Evolutionary conservation across 1,140 invertebrate species (phyloP).

Genomic region (Phortica variegata): DNA sequence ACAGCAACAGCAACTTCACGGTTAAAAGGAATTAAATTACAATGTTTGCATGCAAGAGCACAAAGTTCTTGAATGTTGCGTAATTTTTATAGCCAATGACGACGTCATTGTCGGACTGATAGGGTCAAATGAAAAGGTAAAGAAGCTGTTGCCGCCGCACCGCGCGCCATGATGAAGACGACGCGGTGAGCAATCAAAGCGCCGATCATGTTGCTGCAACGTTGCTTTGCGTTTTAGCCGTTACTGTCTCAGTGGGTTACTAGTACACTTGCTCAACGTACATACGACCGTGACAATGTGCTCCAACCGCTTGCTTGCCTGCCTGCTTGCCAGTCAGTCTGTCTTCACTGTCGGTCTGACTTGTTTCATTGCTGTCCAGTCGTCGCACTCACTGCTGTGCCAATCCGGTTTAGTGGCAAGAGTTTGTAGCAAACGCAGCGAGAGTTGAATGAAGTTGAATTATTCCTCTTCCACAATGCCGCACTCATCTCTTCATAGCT

Average conservation of each 20-base stretch:
- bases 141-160: neutral
- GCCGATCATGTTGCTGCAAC: neutral
- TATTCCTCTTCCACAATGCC: too few relatives aligned
- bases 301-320: constrained; percentile 27
- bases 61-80: constrained; percentile 8
- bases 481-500: too few relatives aligned
- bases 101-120: neutral
- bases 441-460: too few relatives aligned
- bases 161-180: neutral
- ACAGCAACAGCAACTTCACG: constrained; percentile 34
- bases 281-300: neutral
- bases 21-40: constrained; percentile 17
- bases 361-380: too few relatives aligned
- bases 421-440: neutral
- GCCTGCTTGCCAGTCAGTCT: neutral
- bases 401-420: neutral
- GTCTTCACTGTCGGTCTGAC: too few relatives aligned
- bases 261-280: constrained; percentile 49
- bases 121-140: constrained; percentile 10
- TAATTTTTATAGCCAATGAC: too few relatives aligned
- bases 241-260: constrained; percentile 56
- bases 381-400: too few relatives aligned
- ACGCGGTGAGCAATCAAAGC: constrained; percentile 6
- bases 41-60: neutral
- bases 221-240: constrained; percentile 19